Conservation (phyloP, 2,797 vertebrate species). For the Trichosurus vulpecula region DNA sequence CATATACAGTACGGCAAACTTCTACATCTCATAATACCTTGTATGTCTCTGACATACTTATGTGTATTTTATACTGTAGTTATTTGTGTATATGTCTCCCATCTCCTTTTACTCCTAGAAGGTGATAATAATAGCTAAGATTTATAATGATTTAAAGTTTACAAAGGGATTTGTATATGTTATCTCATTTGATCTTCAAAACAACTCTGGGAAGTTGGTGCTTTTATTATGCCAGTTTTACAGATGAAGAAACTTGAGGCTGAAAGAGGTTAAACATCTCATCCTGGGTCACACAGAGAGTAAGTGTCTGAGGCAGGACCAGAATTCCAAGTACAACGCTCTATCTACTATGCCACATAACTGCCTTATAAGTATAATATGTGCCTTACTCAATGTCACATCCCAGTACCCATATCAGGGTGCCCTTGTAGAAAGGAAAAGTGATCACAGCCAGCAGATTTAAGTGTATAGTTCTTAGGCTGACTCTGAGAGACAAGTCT, state of each 20-base stretch:
- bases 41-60: not conserved
- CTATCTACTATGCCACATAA: not conserved
- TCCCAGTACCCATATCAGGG: not conserved
- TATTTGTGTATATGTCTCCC: not conserved
- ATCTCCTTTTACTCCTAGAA: not conserved
- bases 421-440: not conserved
- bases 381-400: not conserved
- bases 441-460: not conserved
- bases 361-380: not conserved
- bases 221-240: not conserved
- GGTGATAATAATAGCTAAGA: not conserved
- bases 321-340: not conserved
- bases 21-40: not conserved
- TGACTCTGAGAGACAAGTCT: not conserved
- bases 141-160: not conserved
- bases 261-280: not conserved
- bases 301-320: not conserved
- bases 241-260: not conserved
- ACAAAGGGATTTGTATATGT: not conserved
- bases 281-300: not conserved
- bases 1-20: not conserved
- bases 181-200: not conserved
- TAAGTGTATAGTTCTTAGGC: not conserved
- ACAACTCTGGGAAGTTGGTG: not conserved
- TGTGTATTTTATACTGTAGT: not conserved